Evolutionary conservation across 1,140 invertebrate genomes (phyloP), one percentile per base, ranked within the genome.

Genomic region (Cepaea nemoralis): DNA sequence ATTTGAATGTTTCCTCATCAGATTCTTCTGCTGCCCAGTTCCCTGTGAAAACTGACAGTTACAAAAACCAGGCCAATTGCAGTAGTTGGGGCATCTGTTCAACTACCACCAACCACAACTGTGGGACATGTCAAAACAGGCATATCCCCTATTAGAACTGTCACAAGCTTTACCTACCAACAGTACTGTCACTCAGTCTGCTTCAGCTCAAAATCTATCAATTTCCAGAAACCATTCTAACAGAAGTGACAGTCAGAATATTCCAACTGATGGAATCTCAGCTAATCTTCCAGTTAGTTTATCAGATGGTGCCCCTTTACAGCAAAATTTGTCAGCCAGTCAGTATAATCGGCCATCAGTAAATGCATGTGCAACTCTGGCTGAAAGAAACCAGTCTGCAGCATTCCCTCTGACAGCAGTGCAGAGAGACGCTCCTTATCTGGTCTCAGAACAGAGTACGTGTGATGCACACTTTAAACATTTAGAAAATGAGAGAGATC

Each of bases 401-500:
- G 31, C 16, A 33, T 6, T 33, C 6, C 19, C 31, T 2, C 16
- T n/a, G 16, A 6, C 6, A 33, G 8, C 12, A 6, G 8, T 12
- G 31, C 42, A 45, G 42, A 45, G 19, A 19, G 42, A 45, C 8
- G 19, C 42, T 45, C 8, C 19, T 10, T 10, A 45, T 45, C 19
- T 45, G 19, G 67, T 14, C 12, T 12, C 55, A 59, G 24, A 59
- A 5, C 55, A 59, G 14, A 14, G 5, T n/a, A 59, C 3, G 5
- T n/a, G 5, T 59, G 55, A 59, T 19, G 55, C 14, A n/a, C 24
- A n/a, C 22, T 19, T 83, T 31, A 76, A 77, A 22, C 82, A 87
- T 27, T 45, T 89, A 27, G 85, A 88, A 73, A 83, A 87, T 42
- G 90, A 91, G 39, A 88, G 87, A n/a, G 83, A 84, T 12, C 86